phyloP scores from a whole-genome alignment of 2,888 invertebrate genomes.

The Pseudococcus longispinus region DNA sequence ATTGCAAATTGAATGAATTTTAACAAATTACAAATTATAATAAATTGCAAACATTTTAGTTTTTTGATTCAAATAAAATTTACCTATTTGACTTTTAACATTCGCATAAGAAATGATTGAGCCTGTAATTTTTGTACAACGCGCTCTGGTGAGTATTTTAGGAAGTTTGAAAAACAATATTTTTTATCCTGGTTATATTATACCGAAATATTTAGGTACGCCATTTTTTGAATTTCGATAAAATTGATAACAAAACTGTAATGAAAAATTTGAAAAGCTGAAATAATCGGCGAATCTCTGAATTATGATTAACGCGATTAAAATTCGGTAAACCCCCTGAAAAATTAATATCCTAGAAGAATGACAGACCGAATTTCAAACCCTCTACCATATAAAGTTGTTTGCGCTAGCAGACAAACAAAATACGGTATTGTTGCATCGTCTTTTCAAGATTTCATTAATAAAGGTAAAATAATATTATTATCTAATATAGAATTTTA shows the following conservation, averaged over 20 bases:
- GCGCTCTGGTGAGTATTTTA: not conserved
- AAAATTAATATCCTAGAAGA: not conserved
- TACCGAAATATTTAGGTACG: not conserved
- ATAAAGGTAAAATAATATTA: not conserved
- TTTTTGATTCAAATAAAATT: conserved; percentile 10
- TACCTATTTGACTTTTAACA: not conserved
- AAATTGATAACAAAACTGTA: too few species aligned
- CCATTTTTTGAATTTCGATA: too few species aligned
- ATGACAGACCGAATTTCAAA: not conserved
- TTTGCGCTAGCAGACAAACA: not conserved
- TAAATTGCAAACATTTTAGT: not conserved
- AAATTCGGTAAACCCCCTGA: not conserved
- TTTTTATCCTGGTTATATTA: not conserved
- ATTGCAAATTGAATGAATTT: not conserved
- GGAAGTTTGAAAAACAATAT: not conserved
- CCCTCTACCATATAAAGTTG: not conserved
- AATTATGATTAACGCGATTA: too few species aligned
- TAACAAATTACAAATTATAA: not conserved
- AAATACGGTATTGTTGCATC: not conserved
- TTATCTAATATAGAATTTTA: too few species aligned
- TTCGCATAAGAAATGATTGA: not conserved
- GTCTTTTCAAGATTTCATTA: not conserved
- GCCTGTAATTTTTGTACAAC: not conserved
- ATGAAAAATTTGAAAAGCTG: too few species aligned
- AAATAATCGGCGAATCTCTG: too few species aligned